Evolutionary conservation across 2,888 invertebrate species (phyloP), one percentile per base, ranked within the genome.

Genomic region (Ennomos fuscantarius): DNA sequence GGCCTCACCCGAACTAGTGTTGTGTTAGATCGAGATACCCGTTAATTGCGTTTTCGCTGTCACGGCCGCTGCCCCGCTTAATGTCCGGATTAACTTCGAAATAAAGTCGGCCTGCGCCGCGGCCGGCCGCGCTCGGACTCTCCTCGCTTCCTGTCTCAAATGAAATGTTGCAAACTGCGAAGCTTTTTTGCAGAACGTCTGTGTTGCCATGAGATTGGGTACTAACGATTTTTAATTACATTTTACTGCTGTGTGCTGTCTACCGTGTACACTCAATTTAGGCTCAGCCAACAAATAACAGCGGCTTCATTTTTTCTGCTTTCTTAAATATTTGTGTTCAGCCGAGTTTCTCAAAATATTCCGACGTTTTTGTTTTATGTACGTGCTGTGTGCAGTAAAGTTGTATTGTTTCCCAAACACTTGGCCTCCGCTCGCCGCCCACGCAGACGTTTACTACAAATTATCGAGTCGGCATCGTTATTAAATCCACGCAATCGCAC

Each of bases 1-100:
- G 58, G 40, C 58, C 58, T 63, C 69, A 68, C 72, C 68, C 74
- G 60, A 52, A 45, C 58, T 58, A 53, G 48, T 56, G 69, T 42
- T 55, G 68, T 42, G 32, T 35, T 69, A 75, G 76, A 74, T 79
- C 76, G 73, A 80, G 79, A 82, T 83, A 83, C 74, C 75, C 81
- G 85, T 84, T 89, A 88, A 90, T 89, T 89, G 87, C 84, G 79
- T 81, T 87, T 85, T 87, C 86, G 87, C 85, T 85, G 89, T 91
- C 90, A 90, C 89, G 90, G 82, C 75, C 81, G 73, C 78, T 88
- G 88, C 75, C 75, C 82, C 80, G 84, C 85, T 85, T 89, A 89
- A 90, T 87, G 90, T 87, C 76, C 81, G 78, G 70, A 76, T 81
- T 79, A 82, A 76, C 78, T 81, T 79, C 81, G 78, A 76, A 78